These are phyloP conservation scores for Stenichneumon culpator DNA, from an alignment of 2,888 invertebrate species.

Conservation along the genomic window DNA sequence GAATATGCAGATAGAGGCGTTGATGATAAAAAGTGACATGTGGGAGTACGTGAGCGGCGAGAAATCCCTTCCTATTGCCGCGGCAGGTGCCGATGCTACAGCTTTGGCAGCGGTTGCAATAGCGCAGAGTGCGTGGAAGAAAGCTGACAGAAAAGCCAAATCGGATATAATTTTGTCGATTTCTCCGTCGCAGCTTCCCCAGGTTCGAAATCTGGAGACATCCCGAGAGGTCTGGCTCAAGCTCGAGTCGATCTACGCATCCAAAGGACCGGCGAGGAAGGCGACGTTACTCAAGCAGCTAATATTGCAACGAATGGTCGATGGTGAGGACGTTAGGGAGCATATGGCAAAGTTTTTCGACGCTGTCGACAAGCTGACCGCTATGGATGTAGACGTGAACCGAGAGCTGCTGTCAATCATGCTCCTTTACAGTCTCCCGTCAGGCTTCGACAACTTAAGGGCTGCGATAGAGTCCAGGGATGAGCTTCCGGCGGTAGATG, in stretches of 20 bases:
- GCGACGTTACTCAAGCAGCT: constrained; percentile 62
- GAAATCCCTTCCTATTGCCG: not conserved
- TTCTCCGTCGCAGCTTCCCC: constrained; percentile 28
- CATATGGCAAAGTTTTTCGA: constrained; percentile 57
- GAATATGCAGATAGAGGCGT: constrained; percentile 51
- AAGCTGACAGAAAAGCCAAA: constrained; percentile 40
- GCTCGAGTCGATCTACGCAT: constrained; percentile 42
- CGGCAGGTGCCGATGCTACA: not conserved
- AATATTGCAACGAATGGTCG: constrained; percentile 47
- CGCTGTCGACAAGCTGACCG: constrained; percentile 54
- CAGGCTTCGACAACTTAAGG: constrained; percentile 39
- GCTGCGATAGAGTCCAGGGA: constrained; percentile 62
- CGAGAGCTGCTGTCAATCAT: constrained; percentile 42
- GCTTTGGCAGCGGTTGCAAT: not conserved
- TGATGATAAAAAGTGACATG: constrained; percentile 45
- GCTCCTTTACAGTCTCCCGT: constrained; percentile 53
- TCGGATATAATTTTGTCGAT: constrained; percentile 51
- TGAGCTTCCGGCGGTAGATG: constrained; percentile 50
- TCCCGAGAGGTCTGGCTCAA: constrained; percentile 60
- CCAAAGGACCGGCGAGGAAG: constrained; percentile 63
- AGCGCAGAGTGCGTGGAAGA: not conserved
- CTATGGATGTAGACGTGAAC: constrained; percentile 54
- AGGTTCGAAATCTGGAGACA: constrained; percentile 48
- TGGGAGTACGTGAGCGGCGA: constrained; percentile 52
- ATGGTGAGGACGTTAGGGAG: constrained; percentile 55